These are phyloP conservation scores for Micrastur ruficollis DNA, from an alignment of 2,797 vertebrate genomes.

Conservation along the genomic window DNA sequence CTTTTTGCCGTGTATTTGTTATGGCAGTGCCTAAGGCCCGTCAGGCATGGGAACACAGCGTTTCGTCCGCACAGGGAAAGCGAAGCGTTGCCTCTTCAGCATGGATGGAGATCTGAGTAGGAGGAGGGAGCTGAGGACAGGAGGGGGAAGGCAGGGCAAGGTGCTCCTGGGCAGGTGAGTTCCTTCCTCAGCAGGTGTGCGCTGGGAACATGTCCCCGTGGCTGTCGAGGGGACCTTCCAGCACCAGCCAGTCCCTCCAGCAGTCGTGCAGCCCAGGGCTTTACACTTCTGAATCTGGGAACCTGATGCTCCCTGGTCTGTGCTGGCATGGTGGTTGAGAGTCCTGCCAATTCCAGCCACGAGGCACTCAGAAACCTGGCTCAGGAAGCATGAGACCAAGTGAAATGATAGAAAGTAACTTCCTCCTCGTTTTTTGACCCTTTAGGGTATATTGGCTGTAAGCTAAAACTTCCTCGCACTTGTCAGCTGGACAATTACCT, in stretches of 20 bases:
- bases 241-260: background rate
- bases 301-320: background rate
- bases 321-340: background rate
- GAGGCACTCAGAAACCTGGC: background rate
- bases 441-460: background rate
- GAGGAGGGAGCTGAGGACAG: background rate
- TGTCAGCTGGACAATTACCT: background rate
- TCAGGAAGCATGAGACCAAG: background rate
- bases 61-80: background rate
- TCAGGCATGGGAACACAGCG: accelerated
- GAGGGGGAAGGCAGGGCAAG: background rate
- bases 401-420: background rate
- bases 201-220: background rate
- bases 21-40: accelerated
- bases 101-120: background rate
- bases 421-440: background rate
- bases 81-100: accelerated
- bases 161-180: background rate
- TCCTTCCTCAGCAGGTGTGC: background rate
- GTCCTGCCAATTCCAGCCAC: background rate
- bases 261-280: background rate
- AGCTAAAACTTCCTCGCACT: background rate
- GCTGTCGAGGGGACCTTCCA: background rate
- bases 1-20: no score
- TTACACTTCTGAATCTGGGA: background rate